Evolutionary conservation across 2,888 invertebrate species (phyloP).

Genomic region (Latheticus oryzae): DNA sequence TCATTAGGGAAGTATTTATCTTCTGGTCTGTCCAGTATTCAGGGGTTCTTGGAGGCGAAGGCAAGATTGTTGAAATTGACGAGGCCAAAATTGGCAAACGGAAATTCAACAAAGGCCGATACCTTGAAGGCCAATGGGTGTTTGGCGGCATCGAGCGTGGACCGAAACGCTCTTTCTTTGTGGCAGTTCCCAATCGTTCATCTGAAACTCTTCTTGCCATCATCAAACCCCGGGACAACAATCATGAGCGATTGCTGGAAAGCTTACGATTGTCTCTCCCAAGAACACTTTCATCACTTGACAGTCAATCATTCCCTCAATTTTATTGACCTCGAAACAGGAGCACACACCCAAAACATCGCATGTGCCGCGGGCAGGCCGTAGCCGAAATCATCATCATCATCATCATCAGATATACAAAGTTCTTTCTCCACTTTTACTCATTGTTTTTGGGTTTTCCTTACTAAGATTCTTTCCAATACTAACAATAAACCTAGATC

Average conservation of each 20-base stretch:
- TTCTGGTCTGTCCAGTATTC: neutral
- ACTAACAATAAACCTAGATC: conserved; percentile 1
- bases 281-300: conserved; percentile 45
- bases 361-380: conserved; percentile 42
- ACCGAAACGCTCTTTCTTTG: conserved; percentile 33
- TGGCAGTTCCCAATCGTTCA: conserved; percentile 7
- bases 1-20: conserved; percentile 21
- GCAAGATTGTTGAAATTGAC: conserved; percentile 45
- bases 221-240: conserved; percentile 48
- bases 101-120: conserved; percentile 45
- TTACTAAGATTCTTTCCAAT: neutral
- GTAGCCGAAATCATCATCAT: neutral
- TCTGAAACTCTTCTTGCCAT: conserved; percentile 3
- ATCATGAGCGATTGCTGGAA: conserved; percentile 51
- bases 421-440: neutral
- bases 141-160: conserved; percentile 44
- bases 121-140: conserved; percentile 45
- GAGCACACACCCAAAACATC: conserved; percentile 47
- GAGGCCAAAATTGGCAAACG: conserved; percentile 45
- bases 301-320: conserved; percentile 47
- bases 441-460: neutral
- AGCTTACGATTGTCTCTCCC: conserved; percentile 46
- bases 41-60: conserved; percentile 29
- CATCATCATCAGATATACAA: no score
- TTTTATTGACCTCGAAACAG: conserved; percentile 48